A percentile compares a stretch with the other conserved stretches of the same genome.
Conservation (phyloP, 2,113 vertebrate species). For the Columbina picui region DNA sequence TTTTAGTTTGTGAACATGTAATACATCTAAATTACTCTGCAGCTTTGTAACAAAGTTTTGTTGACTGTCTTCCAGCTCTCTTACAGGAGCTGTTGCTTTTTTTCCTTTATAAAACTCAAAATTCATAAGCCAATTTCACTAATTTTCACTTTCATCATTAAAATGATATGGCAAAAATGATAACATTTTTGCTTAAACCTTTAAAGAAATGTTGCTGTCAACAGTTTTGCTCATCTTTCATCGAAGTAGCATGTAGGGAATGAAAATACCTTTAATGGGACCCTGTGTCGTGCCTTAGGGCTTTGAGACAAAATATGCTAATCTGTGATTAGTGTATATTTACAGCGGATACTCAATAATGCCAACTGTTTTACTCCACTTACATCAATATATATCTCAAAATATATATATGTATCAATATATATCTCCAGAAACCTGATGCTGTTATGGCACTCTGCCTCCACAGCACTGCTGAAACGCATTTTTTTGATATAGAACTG, state of each 20-base stretch:
- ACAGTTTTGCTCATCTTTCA: background rate
- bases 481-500: background rate
- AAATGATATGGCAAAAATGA: background rate
- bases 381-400: too few species aligned
- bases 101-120: background rate
- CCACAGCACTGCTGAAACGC: background rate
- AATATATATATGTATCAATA: too few species aligned
- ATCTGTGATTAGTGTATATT: background rate
- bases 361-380: background rate
- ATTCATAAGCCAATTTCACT: background rate
- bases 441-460: background rate
- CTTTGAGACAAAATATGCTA: background rate
- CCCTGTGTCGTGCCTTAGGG: background rate
- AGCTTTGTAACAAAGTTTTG: background rate
- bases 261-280: background rate
- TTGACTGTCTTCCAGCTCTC: background rate
- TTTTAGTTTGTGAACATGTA: background rate
- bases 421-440: background rate
- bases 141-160: background rate
- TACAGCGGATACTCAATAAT: background rate
- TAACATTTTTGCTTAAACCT: background rate
- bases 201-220: background rate
- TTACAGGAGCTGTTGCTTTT: background rate
- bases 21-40: background rate
- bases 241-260: background rate